Evolutionary conservation across 2,797 vertebrate genomes (phyloP).

Genomic region (Acanthurus lineatus): DNA sequence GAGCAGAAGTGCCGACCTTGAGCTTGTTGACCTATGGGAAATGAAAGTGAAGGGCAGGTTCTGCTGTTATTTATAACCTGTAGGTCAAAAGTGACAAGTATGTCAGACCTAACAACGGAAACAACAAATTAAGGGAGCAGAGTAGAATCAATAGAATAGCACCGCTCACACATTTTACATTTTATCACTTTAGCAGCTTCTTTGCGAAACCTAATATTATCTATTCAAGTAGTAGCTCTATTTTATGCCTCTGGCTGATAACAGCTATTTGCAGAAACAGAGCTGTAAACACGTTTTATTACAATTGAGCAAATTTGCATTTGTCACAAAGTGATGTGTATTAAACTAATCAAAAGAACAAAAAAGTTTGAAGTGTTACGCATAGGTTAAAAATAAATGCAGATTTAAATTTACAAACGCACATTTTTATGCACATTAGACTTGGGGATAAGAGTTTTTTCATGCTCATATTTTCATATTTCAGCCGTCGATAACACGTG

Average conservation of each 20-base stretch:
- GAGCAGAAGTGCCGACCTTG: constrained; percentile 28
- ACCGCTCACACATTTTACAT: neutral
- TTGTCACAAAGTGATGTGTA: neutral
- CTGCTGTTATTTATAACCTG: constrained; percentile 57
- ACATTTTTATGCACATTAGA: neutral
- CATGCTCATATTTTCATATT: constrained; percentile 2
- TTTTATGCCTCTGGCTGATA: neutral
- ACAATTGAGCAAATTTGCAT: neutral
- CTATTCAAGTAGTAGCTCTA: neutral
- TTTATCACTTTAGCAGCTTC: neutral
- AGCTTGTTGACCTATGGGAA: constrained; percentile 55
- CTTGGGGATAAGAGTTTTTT: neutral
- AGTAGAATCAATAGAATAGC: neutral
- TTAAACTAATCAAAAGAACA: neutral
- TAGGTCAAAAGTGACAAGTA: constrained; percentile 49
- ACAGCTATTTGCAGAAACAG: neutral
- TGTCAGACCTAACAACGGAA: constrained; percentile 28
- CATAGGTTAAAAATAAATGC: neutral
- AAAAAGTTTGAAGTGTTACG: neutral
- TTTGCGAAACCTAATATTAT: neutral
- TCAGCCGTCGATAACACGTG: neutral
- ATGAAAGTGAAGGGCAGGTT: constrained; percentile 45
- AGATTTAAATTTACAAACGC: neutral
- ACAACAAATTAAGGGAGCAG: constrained; percentile 5
- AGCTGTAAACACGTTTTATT: neutral